Conservation (phyloP, 2,797 vertebrate species). For the Falco berigora region DNA sequence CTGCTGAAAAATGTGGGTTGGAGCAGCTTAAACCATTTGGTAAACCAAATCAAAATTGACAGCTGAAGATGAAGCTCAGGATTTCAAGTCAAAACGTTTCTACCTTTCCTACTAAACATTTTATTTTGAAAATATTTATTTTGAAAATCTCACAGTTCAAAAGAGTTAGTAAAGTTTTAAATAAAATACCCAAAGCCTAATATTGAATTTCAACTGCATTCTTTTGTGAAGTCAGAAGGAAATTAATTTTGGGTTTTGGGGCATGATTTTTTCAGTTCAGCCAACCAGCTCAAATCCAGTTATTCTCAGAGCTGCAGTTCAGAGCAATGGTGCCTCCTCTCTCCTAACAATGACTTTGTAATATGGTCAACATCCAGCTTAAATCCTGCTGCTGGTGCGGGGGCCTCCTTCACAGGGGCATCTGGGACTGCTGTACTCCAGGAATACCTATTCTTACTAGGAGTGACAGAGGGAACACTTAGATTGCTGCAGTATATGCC, state of each 20-base stretch:
- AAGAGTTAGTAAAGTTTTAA: neutral
- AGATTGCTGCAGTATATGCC: neutral
- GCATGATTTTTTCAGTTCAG: constrained; percentile 9
- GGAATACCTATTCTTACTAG: neutral
- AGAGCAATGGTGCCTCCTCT: neutral
- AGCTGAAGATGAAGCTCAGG: neutral
- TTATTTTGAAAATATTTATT: constrained; percentile 9
- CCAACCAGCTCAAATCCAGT: constrained; percentile 41
- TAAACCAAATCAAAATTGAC: constrained; percentile 15
- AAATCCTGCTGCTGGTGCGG: neutral
- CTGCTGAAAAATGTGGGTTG: neutral
- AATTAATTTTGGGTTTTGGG: neutral
- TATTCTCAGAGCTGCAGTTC: constrained; percentile 17
- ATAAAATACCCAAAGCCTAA: neutral
- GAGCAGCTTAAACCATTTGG: neutral
- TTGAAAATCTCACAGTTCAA: neutral
- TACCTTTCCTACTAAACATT: neutral
- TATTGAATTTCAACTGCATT: neutral
- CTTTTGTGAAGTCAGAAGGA: neutral
- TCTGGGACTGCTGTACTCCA: neutral
- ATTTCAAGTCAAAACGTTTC: neutral
- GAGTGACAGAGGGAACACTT: neutral
- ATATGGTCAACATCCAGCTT: neutral
- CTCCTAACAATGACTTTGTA: neutral
- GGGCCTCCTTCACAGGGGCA: neutral